phyloP scores from a whole-genome alignment of 2,113 vertebrate genomes.

The Pollimyrus isidori region DNA sequence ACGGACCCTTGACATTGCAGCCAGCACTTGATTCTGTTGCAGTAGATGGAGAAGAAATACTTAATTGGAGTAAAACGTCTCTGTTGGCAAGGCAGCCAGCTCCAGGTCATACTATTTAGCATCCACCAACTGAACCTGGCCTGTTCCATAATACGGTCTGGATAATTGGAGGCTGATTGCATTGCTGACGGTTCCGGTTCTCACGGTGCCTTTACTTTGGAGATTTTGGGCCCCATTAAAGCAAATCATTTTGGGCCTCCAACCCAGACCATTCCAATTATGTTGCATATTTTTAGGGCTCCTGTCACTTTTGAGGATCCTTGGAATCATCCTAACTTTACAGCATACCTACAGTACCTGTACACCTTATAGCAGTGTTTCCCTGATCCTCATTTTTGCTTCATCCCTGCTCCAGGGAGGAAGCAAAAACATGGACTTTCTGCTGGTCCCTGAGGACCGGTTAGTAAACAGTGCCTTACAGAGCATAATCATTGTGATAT shows the following conservation, averaged over 20 bases:
- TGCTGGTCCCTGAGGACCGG: neutral
- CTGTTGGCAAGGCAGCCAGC: neutral
- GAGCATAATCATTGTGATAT: neutral
- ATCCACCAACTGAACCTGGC: neutral
- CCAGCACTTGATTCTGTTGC: neutral
- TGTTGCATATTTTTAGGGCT: neutral
- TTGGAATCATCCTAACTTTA: neutral
- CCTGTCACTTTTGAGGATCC: neutral
- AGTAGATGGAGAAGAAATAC: neutral
- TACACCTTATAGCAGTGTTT: neutral
- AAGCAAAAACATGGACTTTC: neutral
- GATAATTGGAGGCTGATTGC: neutral
- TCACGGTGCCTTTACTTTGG: neutral
- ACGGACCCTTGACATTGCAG: conserved; percentile 5
- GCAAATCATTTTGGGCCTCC: neutral
- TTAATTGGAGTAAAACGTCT: neutral
- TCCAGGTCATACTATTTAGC: neutral
- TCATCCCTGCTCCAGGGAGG: neutral
- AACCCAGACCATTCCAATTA: neutral
- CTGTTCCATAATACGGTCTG: neutral
- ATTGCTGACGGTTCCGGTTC: neutral
- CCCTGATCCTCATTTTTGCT: neutral
- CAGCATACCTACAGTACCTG: neutral
- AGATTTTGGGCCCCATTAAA: neutral
- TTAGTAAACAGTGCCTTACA: neutral